Conservation (phyloP, 1,140 invertebrate genomes). For the Leptopilina boulardi region DNA sequence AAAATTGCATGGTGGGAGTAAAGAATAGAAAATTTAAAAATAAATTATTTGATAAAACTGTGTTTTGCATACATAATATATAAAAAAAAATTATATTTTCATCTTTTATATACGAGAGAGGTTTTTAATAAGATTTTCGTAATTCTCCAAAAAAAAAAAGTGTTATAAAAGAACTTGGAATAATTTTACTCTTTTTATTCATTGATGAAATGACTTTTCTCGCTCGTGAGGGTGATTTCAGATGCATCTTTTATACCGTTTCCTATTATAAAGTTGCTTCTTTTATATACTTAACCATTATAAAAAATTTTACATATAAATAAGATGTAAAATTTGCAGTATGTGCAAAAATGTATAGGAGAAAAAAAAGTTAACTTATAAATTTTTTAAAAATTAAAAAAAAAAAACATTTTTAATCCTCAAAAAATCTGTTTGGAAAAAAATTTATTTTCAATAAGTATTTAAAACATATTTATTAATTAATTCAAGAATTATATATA, state of each 20-base stretch:
- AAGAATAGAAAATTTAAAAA: no score
- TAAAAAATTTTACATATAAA: background rate
- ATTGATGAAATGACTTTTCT: slow-evolving; percentile 2
- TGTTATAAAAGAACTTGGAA: background rate
- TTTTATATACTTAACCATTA: background rate
- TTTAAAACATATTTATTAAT: no score
- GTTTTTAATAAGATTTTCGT: background rate
- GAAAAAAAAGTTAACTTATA: background rate
- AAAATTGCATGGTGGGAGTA: no score
- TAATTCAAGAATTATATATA: no score
- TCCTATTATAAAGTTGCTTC: background rate
- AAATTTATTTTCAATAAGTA: no score
- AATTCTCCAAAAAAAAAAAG: background rate
- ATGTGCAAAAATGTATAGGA: background rate
- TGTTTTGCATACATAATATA: no score
- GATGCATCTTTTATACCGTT: background rate
- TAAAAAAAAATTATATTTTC: no score
- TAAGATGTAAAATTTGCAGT: background rate
- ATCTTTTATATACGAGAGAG: no score
- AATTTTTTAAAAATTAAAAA: background rate
- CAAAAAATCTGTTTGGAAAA: no score
- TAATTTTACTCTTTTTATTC: background rate
- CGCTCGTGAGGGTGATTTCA: background rate
- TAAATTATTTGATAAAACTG: no score
- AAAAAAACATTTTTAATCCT: background rate